Conservation (phyloP, 2,113 vertebrate genomes). For the Caretta caretta region DNA sequence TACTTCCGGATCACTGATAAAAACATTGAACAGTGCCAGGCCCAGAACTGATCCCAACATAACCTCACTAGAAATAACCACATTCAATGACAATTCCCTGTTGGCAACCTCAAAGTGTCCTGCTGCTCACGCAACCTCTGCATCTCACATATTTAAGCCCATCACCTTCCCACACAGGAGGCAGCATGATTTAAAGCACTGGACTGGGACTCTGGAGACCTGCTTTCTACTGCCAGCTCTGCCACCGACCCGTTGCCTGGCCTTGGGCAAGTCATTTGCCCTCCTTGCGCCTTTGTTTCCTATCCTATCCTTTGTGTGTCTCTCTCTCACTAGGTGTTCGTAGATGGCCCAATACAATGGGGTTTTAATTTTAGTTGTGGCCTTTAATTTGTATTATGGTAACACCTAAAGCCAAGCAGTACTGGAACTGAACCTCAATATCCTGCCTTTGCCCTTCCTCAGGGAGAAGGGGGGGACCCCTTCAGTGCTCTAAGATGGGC, state of each 20-base stretch:
- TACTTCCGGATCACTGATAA: not conserved
- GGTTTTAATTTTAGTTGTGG: not conserved
- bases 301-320: not conserved
- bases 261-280: not conserved
- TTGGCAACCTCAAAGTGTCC: not conserved
- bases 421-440: not conserved
- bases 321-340: not conserved
- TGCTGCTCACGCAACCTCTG: accelerated
- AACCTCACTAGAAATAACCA: not conserved
- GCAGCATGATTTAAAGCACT: not conserved
- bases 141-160: not conserved
- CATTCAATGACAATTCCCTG: not conserved
- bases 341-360: not conserved
- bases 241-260: not conserved
- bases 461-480: not conserved
- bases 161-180: not conserved
- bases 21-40: not conserved
- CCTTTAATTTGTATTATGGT: too few relatives aligned
- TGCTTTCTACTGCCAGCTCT: not conserved
- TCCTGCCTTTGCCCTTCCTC: not conserved
- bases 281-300: not conserved
- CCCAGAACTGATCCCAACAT: not conserved
- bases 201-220: not conserved
- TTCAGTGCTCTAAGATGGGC: not conserved
- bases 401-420: not conserved